Conservation (phyloP, 2,113 vertebrate genomes). For the Callospermophilus lateralis region DNA sequence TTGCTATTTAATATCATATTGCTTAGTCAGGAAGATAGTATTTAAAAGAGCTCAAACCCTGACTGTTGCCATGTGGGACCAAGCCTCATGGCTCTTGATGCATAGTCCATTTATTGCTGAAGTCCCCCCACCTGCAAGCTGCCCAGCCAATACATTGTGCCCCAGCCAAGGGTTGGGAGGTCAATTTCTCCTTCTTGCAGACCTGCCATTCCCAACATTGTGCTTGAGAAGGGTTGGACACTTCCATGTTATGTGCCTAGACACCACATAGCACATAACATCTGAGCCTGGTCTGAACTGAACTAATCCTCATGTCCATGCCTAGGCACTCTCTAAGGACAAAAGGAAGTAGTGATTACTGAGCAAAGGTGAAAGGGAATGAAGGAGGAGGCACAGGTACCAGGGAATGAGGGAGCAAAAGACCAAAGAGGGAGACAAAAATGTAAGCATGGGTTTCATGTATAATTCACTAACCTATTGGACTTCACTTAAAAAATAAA, state of each 20-base stretch:
- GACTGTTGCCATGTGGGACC: not conserved
- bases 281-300: not conserved
- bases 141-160: not conserved
- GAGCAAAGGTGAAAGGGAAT: not conserved
- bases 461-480: not conserved
- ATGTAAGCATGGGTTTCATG: not conserved
- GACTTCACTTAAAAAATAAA: not conserved
- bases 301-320: not conserved
- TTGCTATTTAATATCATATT: not conserved
- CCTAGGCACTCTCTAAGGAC: not conserved
- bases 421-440: not conserved
- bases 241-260: not conserved
- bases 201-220: not conserved
- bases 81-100: not conserved
- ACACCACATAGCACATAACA: not conserved
- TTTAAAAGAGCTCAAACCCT: not conserved
- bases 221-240: not conserved
- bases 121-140: not conserved
- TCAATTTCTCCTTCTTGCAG: not conserved
- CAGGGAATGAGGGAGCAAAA: not conserved
- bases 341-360: not conserved
- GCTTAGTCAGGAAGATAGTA: not conserved
- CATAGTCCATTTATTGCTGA: not conserved
- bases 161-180: rapidly evolving
- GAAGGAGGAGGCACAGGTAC: not conserved